A percentile compares a stretch with the other conserved stretches of the same genome.
These are phyloP conservation scores for Molanna angustata DNA, from an alignment of 2,888 invertebrate genomes.

Conservation along the genomic window DNA sequence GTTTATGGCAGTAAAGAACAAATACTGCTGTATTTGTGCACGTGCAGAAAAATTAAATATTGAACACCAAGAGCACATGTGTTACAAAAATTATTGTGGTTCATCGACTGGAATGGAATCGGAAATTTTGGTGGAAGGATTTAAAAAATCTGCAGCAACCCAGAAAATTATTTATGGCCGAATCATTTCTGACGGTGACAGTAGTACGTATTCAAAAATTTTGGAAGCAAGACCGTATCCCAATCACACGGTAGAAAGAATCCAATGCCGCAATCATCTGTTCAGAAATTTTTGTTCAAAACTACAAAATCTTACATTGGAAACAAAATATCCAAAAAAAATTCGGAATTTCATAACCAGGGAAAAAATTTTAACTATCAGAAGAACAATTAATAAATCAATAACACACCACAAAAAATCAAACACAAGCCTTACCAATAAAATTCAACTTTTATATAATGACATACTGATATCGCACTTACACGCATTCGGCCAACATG, in stretches of 20 bases:
- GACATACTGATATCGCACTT: not conserved
- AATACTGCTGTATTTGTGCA: slow-evolving; percentile 1
- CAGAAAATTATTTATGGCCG: not conserved
- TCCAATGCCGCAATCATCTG: not conserved
- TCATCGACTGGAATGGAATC: slow-evolving; percentile 2
- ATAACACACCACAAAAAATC: not conserved
- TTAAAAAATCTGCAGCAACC: not conserved
- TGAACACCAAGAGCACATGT: not conserved
- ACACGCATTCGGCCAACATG: not conserved
- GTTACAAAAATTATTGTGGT: not conserved
- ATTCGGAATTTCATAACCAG: not conserved
- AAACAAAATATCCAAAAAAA: not conserved
- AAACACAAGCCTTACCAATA: not conserved
- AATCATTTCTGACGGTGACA: slow-evolving; percentile 1
- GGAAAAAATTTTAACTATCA: not conserved
- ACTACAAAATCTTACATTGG: slow-evolving; percentile 2
- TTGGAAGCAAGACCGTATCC: slow-evolving; percentile 1
- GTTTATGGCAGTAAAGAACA: slow-evolving; percentile 1
- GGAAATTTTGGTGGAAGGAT: not conserved
- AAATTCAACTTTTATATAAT: not conserved
- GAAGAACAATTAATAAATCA: not conserved
- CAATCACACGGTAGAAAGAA: slow-evolving; percentile 1
- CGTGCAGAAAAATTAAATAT: not conserved
- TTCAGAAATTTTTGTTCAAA: not conserved
- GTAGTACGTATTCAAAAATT: not conserved